Conservation (phyloP, 2,113 vertebrate species). For the Leptobrachium ailaonicum region DNA sequence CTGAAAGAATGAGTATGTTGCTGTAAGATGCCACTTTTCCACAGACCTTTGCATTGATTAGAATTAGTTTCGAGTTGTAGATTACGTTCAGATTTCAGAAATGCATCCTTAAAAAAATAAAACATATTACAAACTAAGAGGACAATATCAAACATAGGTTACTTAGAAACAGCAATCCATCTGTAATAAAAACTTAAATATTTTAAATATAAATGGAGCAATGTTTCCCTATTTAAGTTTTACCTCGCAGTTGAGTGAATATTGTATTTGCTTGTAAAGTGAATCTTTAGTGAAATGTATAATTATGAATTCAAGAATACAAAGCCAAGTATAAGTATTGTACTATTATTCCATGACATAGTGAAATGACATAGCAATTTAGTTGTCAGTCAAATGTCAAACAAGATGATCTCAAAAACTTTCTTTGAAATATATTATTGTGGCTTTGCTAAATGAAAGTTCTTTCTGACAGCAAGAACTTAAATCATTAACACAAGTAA, state of each 20-base stretch:
- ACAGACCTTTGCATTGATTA: too few species aligned
- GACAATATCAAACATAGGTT: too few species aligned
- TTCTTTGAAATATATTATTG: slow-evolving; percentile 41
- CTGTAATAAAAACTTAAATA: background rate
- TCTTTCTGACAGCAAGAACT: slow-evolving; percentile 11
- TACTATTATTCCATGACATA: slow-evolving; percentile 46
- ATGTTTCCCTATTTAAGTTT: slow-evolving; percentile 30
- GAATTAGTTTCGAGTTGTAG: too few species aligned
- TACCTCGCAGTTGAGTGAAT: slow-evolving; percentile 26
- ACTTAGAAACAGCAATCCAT: too few species aligned
- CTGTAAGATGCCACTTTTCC: too few species aligned
- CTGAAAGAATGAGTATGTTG: too few species aligned
- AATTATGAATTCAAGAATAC: slow-evolving; percentile 46
- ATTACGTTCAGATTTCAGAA: too few species aligned
- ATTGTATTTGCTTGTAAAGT: slow-evolving; percentile 41
- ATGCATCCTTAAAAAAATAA: too few species aligned
- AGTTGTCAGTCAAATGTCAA: slow-evolving; percentile 45
- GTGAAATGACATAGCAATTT: slow-evolving; percentile 47
- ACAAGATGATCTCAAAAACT: slow-evolving; percentile 35
- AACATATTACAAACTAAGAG: too few species aligned
- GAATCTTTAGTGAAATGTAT: slow-evolving; percentile 45
- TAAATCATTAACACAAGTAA: background rate
- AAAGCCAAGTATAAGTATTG: slow-evolving; percentile 41
- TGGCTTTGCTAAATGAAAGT: background rate
- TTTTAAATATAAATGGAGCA: background rate